A percentile compares a stretch with the other conserved stretches of the same genome.
These are phyloP conservation scores for Pontoporia blainvillei DNA, from an alignment of 2,113 vertebrate species.

Conservation along the genomic window DNA sequence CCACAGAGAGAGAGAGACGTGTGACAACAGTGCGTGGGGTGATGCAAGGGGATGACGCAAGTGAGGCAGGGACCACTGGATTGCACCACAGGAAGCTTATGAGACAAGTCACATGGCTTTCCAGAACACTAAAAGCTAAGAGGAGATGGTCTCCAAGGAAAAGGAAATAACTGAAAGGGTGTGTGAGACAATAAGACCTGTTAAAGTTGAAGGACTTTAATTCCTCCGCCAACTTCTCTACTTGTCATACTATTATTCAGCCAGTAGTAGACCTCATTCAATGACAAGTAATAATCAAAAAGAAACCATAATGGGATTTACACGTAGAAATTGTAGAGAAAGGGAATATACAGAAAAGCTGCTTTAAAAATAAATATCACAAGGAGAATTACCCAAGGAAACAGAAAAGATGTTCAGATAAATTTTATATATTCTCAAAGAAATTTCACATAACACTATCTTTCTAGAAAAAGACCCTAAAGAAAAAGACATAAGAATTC, in stretches of 20 bases:
- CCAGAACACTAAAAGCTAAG: neutral
- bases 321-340: neutral
- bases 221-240: neutral
- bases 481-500: neutral
- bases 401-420: conserved; percentile 19
- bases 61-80: neutral
- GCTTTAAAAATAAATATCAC: neutral
- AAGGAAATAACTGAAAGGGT: neutral
- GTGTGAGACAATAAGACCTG: neutral
- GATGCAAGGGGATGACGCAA: neutral
- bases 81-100: neutral
- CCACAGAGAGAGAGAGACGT: neutral
- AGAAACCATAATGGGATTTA: neutral
- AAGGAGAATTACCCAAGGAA: conserved; percentile 11
- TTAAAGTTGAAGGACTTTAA: neutral
- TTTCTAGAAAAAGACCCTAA: conserved; percentile 9
- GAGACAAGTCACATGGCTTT: neutral
- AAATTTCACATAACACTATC: neutral
- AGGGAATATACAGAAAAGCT: neutral
- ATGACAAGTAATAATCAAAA: neutral
- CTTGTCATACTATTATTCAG: neutral
- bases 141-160: neutral
- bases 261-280: neutral
- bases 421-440: neutral
- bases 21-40: no score